phyloP scores from a whole-genome alignment of 2,797 vertebrate genomes.

The Artibeus jamaicensis region DNA sequence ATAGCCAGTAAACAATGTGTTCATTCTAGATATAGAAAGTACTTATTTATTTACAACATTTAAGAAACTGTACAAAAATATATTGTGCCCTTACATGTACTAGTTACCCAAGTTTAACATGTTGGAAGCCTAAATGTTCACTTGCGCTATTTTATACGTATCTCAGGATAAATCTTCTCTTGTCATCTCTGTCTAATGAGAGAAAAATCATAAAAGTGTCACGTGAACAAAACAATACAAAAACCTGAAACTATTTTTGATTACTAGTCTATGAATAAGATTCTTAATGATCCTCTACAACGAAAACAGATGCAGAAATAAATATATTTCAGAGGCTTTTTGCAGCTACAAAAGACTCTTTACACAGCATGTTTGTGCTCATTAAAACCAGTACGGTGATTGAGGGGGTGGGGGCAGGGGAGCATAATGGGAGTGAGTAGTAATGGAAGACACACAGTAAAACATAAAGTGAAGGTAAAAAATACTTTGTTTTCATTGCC shows the following conservation, averaged over 20 bases:
- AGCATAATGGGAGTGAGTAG: no score
- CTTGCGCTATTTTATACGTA: neutral
- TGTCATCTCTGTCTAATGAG: neutral
- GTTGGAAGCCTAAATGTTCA: neutral
- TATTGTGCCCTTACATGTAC: neutral
- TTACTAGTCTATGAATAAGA: neutral
- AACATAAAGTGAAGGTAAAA: neutral
- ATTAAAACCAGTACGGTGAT: neutral
- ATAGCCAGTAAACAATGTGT: neutral
- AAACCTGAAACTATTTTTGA: neutral
- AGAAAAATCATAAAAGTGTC: constrained; percentile 14
- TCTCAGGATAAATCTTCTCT: neutral
- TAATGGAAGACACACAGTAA: neutral
- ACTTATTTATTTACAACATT: neutral
- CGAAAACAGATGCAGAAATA: neutral
- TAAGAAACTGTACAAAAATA: neutral
- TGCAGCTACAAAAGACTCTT: neutral
- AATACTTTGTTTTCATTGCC: neutral
- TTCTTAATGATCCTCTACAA: neutral
- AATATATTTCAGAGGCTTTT: constrained; percentile 4
- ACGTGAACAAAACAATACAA: neutral
- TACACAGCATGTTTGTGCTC: neutral
- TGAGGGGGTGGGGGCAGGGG: no score
- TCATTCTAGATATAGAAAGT: neutral
- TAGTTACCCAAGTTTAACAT: neutral